Conservation (phyloP, 1,140 invertebrate species). For the Cyclina sinensis region DNA sequence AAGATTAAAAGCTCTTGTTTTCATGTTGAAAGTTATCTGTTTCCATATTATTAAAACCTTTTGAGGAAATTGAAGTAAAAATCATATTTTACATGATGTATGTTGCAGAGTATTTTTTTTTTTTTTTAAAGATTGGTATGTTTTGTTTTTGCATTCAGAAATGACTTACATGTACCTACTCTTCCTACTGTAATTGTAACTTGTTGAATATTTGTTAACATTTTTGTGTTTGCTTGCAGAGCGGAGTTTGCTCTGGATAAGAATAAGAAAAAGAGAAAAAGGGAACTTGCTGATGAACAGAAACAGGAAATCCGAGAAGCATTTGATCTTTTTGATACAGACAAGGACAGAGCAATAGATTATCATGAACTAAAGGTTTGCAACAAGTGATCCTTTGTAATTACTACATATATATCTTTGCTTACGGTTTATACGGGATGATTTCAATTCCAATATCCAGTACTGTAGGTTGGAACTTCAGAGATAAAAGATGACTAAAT, state of each 20-base stretch:
- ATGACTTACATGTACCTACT: not conserved
- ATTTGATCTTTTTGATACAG: conserved; percentile 87
- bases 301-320: conserved; percentile 87
- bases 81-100: too few relatives aligned
- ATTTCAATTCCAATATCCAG: too few relatives aligned
- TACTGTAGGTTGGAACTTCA: too few relatives aligned
- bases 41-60: too few relatives aligned
- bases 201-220: not conserved
- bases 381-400: too few relatives aligned
- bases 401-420: too few relatives aligned
- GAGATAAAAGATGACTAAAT: too few relatives aligned
- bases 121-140: not conserved
- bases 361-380: conserved; percentile 87
- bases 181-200: not conserved
- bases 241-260: conserved; percentile 84
- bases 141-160: not conserved
- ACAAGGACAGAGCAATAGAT: conserved; percentile 86
- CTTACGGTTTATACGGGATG: too few relatives aligned
- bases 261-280: conserved; percentile 83
- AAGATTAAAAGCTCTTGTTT: too few relatives aligned
- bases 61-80: too few relatives aligned
- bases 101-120: too few relatives aligned
- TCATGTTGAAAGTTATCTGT: too few relatives aligned
- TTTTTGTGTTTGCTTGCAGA: conserved; percentile 69
- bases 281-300: conserved; percentile 86